phyloP scores from a whole-genome alignment of 2,888 invertebrate species.

The Vanessa cardui region DNA sequence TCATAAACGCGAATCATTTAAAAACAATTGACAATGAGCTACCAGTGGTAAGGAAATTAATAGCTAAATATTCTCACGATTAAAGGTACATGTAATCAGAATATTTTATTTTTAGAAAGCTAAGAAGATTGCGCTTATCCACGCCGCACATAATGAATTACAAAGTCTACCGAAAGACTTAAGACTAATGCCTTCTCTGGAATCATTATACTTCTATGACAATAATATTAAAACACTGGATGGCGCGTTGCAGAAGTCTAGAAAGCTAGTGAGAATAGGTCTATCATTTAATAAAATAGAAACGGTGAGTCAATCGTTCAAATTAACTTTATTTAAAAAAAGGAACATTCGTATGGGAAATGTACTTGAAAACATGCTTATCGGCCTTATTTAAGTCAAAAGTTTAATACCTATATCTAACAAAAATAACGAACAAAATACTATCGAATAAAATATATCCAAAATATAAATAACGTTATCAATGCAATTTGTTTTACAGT shows the following conservation, averaged over 20 bases:
- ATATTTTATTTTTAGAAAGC: conserved; percentile 69
- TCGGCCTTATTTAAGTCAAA: too few species aligned
- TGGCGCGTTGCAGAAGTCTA: conserved; percentile 87
- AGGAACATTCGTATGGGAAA: background rate
- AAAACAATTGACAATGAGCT: conserved; percentile 89
- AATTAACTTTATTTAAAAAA: background rate
- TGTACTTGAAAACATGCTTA: too few species aligned
- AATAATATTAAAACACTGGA: conserved; percentile 88
- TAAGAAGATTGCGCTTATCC: conserved; percentile 86
- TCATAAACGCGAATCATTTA: conserved; percentile 90
- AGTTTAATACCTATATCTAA: too few species aligned
- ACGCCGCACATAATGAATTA: conserved; percentile 89
- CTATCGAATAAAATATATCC: too few species aligned
- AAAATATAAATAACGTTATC: background rate
- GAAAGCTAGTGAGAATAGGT: conserved; percentile 85
- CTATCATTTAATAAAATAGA: conserved; percentile 89
- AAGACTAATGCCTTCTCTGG: conserved; percentile 86
- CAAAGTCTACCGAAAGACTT: conserved; percentile 88
- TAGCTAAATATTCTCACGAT: background rate
- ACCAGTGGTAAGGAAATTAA: conserved; percentile 82
- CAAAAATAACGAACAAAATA: too few species aligned
- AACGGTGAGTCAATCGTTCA: conserved; percentile 77
- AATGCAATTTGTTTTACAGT: conserved; percentile 62
- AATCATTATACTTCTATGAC: conserved; percentile 87
- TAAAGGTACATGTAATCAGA: background rate